These are phyloP conservation scores for Temnothorax curvispinosus DNA, from an alignment of 1,140 invertebrate genomes.

Conservation along the genomic window DNA sequence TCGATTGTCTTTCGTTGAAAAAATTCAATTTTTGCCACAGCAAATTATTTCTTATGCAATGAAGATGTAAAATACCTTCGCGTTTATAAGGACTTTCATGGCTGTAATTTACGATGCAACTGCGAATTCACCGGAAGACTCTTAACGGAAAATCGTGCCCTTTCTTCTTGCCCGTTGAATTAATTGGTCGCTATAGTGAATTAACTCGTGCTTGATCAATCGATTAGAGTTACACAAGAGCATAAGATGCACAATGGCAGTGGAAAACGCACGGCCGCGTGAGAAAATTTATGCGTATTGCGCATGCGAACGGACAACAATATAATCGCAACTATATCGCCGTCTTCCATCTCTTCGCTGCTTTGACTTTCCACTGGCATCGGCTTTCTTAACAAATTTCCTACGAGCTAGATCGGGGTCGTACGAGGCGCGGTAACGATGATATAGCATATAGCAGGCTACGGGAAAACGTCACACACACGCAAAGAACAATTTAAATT, in stretches of 20 bases:
- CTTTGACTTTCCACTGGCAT: conserved; percentile 70
- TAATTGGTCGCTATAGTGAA: conserved; percentile 52
- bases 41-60: conserved; percentile 30
- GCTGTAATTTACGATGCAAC: neutral
- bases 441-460: conserved; percentile 14
- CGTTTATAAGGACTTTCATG: neutral
- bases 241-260: conserved; percentile 33
- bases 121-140: neutral
- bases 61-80: neutral
- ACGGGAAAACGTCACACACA: conserved; percentile 35
- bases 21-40: neutral
- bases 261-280: conserved; percentile 49
- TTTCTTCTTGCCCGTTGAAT: neutral
- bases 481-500: conserved; percentile 39
- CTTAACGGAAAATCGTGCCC: neutral
- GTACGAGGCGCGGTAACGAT: conserved; percentile 11
- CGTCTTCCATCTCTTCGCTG: conserved; percentile 63
- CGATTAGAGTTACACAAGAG: conserved; percentile 69
- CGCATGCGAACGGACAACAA: conserved; percentile 63
- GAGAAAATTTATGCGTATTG: conserved; percentile 66
- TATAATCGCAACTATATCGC: conserved; percentile 54
- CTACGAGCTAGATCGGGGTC: conserved; percentile 70
- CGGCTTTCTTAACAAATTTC: conserved; percentile 58
- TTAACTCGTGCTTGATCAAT: conserved; percentile 52
- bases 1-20: neutral